Conservation (phyloP, 2,888 invertebrate genomes). For the Scotopteryx bipunctaria region DNA sequence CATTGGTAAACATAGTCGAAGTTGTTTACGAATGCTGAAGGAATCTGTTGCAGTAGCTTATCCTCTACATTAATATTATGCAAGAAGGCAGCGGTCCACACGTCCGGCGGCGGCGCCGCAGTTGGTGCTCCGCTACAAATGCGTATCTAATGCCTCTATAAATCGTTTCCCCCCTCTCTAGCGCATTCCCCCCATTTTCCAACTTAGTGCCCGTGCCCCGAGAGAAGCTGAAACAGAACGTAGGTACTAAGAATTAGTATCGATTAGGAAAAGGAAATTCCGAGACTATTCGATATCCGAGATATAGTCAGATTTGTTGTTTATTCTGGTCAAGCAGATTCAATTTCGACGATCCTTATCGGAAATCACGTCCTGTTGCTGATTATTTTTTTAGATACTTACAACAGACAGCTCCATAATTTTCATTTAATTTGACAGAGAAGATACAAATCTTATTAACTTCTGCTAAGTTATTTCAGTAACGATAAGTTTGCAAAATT, state of each 20-base stretch:
- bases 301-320: no score
- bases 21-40: slow-evolving; percentile 15
- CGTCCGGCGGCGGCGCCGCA: slow-evolving; percentile 42
- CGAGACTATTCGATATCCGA: slow-evolving; percentile 45
- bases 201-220: slow-evolving; percentile 41
- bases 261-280: slow-evolving; percentile 67
- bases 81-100: slow-evolving; percentile 43
- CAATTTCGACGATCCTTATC: no score
- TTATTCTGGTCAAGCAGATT: no score
- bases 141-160: slow-evolving; percentile 75
- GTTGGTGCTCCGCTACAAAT: slow-evolving; percentile 54
- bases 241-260: slow-evolving; percentile 71
- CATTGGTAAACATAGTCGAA: neutral
- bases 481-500: neutral
- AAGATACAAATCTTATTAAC: no score
- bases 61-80: slow-evolving; percentile 42
- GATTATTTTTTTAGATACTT: no score
- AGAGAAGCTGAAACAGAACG: slow-evolving; percentile 63
- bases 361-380: no score
- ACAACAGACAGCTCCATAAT: no score
- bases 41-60: slow-evolving; percentile 15
- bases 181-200: slow-evolving; percentile 48
- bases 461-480: neutral
- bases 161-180: slow-evolving; percentile 58
- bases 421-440: neutral